phyloP scores from a whole-genome alignment of 2,888 invertebrate genomes.

The Macrophya annulata region DNA sequence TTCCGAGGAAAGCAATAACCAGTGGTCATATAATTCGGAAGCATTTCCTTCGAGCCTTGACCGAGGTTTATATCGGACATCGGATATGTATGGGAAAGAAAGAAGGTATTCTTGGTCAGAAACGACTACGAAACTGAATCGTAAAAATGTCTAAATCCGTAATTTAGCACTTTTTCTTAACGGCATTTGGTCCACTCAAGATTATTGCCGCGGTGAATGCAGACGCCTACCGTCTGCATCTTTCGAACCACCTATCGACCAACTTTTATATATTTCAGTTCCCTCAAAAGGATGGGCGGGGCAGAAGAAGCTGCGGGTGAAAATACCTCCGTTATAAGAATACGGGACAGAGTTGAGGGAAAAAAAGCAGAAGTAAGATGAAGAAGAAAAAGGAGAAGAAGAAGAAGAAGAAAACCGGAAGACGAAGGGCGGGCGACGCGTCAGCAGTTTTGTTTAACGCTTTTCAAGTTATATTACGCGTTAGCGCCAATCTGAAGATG shows the following conservation, averaged over 20 bases:
- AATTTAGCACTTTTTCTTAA: constrained; percentile 66
- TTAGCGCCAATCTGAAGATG: constrained; percentile 24
- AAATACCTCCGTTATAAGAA: constrained; percentile 40
- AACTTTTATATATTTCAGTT: constrained; percentile 56
- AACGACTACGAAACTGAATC: constrained; percentile 62
- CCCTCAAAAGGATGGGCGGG: constrained; percentile 50
- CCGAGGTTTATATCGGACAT: not conserved
- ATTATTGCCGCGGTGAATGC: constrained; percentile 62
- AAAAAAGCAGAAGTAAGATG: not conserved
- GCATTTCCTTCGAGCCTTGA: constrained; percentile 61
- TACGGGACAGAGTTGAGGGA: not conserved
- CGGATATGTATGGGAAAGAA: not conserved
- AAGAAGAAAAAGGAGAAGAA: not conserved
- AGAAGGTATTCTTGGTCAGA: constrained; percentile 34
- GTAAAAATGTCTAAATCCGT: constrained; percentile 69
- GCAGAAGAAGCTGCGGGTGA: constrained; percentile 31
- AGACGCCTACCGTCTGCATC: constrained; percentile 25
- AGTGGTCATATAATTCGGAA: constrained; percentile 65
- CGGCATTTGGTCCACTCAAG: constrained; percentile 63
- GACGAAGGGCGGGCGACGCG: constrained; percentile 41
- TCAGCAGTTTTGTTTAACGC: constrained; percentile 49
- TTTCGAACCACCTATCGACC: constrained; percentile 58
- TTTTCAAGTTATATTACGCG: constrained; percentile 14
- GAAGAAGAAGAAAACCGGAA: constrained; percentile 11
- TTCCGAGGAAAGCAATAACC: constrained; percentile 65